phyloP scores from a whole-genome alignment of 30 jellyfish, hydroid and myxozoan genomes.

The Hydractinia echinata region DNA sequence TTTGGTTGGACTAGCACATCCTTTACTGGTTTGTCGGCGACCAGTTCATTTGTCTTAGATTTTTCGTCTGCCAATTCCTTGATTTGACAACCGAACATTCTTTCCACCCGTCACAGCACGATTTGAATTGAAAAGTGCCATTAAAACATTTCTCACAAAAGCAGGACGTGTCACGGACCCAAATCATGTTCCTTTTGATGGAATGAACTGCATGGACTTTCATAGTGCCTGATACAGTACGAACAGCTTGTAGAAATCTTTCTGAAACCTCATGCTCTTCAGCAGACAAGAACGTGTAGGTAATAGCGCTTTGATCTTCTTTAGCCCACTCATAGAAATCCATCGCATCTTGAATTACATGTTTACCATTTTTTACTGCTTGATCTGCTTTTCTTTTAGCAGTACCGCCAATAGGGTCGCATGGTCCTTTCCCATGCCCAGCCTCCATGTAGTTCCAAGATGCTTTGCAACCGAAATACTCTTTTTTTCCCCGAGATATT shows the following conservation, averaged over 20 bases:
- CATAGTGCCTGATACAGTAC: constrained; percentile 14
- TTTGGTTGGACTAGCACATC: too few relatives aligned
- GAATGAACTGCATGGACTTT: constrained; percentile 13
- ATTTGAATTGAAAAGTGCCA: background rate
- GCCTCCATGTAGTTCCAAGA: constrained; percentile 27
- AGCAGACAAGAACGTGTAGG: background rate
- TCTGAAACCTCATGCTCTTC: background rate
- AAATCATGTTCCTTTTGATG: background rate
- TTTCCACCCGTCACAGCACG: constrained; percentile 18
- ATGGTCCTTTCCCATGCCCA: constrained; percentile 11
- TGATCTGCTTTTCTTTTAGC: constrained; percentile 20
- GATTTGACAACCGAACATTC: too few relatives aligned
- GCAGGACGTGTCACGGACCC: constrained; percentile 17
- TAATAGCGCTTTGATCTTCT: constrained; percentile 11
- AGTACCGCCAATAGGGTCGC: constrained; percentile 30
- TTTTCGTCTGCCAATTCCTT: too few relatives aligned
- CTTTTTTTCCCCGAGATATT: too few relatives aligned
- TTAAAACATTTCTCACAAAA: background rate
- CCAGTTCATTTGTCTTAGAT: too few relatives aligned
- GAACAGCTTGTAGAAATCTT: background rate
- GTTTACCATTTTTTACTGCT: constrained; percentile 18
- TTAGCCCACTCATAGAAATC: constrained; percentile 14
- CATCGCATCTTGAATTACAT: constrained; percentile 23
- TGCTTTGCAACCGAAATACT: background rate
- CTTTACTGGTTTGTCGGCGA: too few relatives aligned